Conservation (phyloP, 1,140 invertebrate genomes). For the Orchesella cincta region DNA sequence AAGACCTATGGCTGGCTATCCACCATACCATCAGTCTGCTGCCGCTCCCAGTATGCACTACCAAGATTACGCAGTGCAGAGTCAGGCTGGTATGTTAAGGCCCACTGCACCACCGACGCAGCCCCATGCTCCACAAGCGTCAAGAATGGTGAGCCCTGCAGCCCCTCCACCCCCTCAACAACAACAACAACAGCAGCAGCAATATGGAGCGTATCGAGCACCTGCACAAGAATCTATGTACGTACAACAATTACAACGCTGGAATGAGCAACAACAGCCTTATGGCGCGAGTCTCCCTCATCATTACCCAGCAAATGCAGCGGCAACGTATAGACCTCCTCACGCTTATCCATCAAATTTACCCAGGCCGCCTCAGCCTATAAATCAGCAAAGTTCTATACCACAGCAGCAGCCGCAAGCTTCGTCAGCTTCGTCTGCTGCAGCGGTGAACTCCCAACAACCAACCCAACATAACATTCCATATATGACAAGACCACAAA, state of each 20-base stretch:
- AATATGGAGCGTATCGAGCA: conserved; percentile 50
- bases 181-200: conserved; percentile 60
- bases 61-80: conserved; percentile 47
- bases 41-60: conserved; percentile 47
- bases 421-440: conserved; percentile 51
- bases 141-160: conserved; percentile 45
- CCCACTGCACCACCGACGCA: conserved; percentile 44
- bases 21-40: conserved; percentile 42
- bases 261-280: conserved; percentile 58
- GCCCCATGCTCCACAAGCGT: conserved; percentile 37
- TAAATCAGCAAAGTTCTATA: conserved; percentile 44
- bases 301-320: conserved; percentile 50
- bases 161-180: conserved; percentile 35
- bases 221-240: conserved; percentile 53
- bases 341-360: conserved; percentile 47
- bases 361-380: conserved; percentile 48
- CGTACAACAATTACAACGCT: conserved; percentile 48
- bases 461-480: conserved; percentile 59
- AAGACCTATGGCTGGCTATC: conserved; percentile 46
- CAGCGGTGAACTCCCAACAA: conserved; percentile 48
- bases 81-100: conserved; percentile 40
- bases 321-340: conserved; percentile 46
- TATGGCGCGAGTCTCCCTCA: conserved; percentile 44
- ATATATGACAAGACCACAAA: conserved; percentile 60
- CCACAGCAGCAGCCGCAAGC: conserved; percentile 49